Evolutionary conservation across 1,140 invertebrate species (phyloP).

Genomic region (Drosophila cardini): DNA sequence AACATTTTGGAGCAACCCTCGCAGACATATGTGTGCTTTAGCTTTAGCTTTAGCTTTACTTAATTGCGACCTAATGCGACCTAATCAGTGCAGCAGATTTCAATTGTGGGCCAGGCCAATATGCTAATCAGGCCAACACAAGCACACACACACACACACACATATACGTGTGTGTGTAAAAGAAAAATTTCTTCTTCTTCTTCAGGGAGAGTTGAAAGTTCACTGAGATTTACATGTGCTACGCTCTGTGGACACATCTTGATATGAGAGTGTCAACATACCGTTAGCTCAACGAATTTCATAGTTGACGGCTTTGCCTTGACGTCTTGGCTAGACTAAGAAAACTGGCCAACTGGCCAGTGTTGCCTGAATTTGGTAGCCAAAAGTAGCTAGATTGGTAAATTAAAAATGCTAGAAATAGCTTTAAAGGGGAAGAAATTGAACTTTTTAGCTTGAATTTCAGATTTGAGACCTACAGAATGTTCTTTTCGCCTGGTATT

Average conservation of each 20-base stretch:
- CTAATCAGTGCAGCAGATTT: conserved; percentile 60
- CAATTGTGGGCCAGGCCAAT: conserved; percentile 45
- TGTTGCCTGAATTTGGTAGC: too few species aligned
- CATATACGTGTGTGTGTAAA: not conserved
- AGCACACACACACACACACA: conserved; percentile 27
- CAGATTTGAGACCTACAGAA: too few species aligned
- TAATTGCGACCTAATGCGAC: conserved; percentile 76
- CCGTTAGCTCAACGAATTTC: conserved; percentile 71
- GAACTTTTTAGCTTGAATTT: too few species aligned
- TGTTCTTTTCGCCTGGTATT: too few species aligned
- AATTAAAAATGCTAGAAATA: too few species aligned
- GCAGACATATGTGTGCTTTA: not conserved
- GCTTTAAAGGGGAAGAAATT: too few species aligned
- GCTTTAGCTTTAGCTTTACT: conserved; percentile 12
- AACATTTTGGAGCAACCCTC: too few species aligned
- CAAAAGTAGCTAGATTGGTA: too few species aligned
- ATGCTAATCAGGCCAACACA: conserved; percentile 62
- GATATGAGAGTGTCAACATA: conserved; percentile 78
- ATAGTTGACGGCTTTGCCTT: conserved; percentile 43
- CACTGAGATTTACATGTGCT: conserved; percentile 50
- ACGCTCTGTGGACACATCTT: conserved; percentile 58
- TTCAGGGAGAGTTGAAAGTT: conserved; percentile 17
- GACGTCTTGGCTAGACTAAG: not conserved
- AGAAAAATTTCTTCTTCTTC: too few species aligned
- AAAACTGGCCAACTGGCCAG: not conserved